Evolutionary conservation across 1,140 invertebrate species (phyloP), one percentile per base, ranked within the genome.

Genomic region (Tribolium madens): DNA sequence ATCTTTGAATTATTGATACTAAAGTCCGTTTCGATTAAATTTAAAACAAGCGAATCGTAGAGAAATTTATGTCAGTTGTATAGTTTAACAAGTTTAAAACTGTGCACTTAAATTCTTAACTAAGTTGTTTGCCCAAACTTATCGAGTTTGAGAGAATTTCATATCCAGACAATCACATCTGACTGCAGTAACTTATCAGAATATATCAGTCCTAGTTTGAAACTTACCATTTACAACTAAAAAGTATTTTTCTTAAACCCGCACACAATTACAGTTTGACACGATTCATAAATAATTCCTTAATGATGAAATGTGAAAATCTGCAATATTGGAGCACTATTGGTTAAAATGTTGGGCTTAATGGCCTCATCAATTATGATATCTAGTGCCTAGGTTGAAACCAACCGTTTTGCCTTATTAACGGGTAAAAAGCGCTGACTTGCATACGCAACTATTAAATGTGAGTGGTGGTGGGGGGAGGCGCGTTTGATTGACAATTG

Each of bases 231-330:
- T 64, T 64, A 18, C 21, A 64, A 64, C 1, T 13, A 26, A 3
- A 36, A 64, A 64, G 31, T 26, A 12, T 50, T 64, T 33, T 33
- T 26, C 52, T 57, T 57, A 18, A 18, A 26, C 18, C 12, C 36
- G 21, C 26, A 5, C n/a, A 64, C 57, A 64, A 33, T 64, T 64
- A 64, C 31, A n/a, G n/a, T 26, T 42, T 26, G n/a, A 26, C 21
- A 4, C 57, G 7, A 13, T 12, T 10, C 57, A 33, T 64, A 64
- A 64, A 64, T 64, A 57, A 64, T 64, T 14, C 26, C 21, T 14
- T 64, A 64, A 64, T 33, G 57, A 64, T 64, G 57, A 64, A 64
- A 64, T 64, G 57, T 64, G 21, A 64, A 64, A 64, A 64, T 64
- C 57, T 64, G 57, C 57, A 64, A 64, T 64, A 64, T 64, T 64